phyloP scores from a whole-genome alignment of 2,113 vertebrate genomes.

The Heloderma charlesbogerti region DNA sequence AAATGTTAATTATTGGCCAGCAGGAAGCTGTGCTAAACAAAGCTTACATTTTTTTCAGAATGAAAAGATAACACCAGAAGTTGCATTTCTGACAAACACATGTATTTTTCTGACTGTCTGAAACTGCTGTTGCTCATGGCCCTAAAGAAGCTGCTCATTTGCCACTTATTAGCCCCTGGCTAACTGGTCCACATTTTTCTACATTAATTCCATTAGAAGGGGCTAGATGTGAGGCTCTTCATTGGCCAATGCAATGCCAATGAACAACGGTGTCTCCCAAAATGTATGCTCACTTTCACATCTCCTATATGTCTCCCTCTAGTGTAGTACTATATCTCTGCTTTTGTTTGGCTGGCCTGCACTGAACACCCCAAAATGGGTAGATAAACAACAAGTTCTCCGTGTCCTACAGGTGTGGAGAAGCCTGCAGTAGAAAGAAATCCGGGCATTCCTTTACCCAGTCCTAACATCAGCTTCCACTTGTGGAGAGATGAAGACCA shows the following conservation, averaged over 20 bases:
- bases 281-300: neutral
- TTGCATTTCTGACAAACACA: neutral
- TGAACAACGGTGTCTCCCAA: neutral
- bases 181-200: neutral
- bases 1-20: neutral
- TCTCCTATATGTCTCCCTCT: neutral
- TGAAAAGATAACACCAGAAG: neutral
- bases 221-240: neutral
- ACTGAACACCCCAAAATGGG: neutral
- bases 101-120: neutral
- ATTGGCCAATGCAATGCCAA: neutral
- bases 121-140: neutral
- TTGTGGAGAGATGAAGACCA: constrained; percentile 90
- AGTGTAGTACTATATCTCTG: neutral
- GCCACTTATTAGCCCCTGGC: neutral
- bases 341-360: neutral
- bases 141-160: neutral
- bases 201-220: neutral
- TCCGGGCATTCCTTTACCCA: constrained; percentile 80
- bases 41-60: too few relatives aligned
- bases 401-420: constrained; percentile 49
- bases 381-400: neutral
- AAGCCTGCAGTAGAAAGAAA: constrained; percentile 29
- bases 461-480: constrained; percentile 91
- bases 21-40: neutral